Conservation (phyloP, 2,888 invertebrate species). For the Odiellus spinosus region DNA sequence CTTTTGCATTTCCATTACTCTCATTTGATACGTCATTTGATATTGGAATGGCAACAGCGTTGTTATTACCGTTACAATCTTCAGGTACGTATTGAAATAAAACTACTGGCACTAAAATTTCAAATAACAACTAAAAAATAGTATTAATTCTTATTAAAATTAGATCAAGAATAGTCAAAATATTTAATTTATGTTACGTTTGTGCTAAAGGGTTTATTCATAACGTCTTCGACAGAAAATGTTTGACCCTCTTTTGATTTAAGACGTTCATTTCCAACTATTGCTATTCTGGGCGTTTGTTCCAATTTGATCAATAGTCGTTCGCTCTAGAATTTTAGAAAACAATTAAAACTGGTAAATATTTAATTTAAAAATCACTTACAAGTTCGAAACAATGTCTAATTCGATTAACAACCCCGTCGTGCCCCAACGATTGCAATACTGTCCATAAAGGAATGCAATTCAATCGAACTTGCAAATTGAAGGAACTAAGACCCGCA, state of each 20-base stretch:
- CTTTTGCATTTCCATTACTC: no score
- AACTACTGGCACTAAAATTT: slow-evolving; percentile 63
- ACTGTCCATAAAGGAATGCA: slow-evolving; percentile 73
- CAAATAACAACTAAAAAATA: slow-evolving; percentile 43
- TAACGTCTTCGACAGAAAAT: slow-evolving; percentile 29
- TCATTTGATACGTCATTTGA: no score
- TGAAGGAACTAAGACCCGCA: slow-evolving; percentile 41
- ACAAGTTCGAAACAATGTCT: slow-evolving; percentile 53
- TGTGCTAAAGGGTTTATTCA: slow-evolving; percentile 38
- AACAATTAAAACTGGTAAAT: no score
- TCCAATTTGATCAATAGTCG: slow-evolving; percentile 11
- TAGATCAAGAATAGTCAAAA: slow-evolving; percentile 5
- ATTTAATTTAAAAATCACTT: slow-evolving; percentile 10
- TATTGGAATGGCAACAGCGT: no score
- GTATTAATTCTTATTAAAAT: slow-evolving; percentile 4
- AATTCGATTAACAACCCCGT: slow-evolving; percentile 52
- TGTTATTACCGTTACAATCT: slow-evolving; percentile 7
- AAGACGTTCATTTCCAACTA: slow-evolving; percentile 15
- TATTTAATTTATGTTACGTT: slow-evolving; percentile 33
- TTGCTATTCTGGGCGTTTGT: slow-evolving; percentile 11
- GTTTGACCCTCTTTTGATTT: slow-evolving; percentile 12
- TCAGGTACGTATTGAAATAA: slow-evolving; percentile 71
- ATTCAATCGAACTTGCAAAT: slow-evolving; percentile 43
- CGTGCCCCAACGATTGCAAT: slow-evolving; percentile 41
- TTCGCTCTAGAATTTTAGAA: slow-evolving; percentile 12